Percentiles rank a stretch among this genome's conserved stretches.
phyloP scores from a whole-genome alignment of 2,797 vertebrate species.

The Pseudochromis fuscus region DNA sequence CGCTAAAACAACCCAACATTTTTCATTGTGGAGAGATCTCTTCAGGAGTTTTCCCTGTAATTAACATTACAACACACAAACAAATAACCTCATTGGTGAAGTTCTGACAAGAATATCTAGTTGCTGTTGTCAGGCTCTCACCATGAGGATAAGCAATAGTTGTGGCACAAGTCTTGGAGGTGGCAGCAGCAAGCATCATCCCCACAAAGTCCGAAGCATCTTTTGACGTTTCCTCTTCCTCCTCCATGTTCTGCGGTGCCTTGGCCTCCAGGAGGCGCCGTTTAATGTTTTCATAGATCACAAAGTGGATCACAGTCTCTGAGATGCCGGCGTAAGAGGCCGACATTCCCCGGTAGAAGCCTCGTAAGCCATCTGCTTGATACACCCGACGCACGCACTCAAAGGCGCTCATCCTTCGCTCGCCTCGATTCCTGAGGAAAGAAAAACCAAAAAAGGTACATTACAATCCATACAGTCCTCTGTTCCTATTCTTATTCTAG shows the following conservation, averaged over 20 bases:
- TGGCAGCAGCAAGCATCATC: constrained; percentile 98
- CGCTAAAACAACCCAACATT: too few relatives aligned
- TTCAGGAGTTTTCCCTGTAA: too few relatives aligned
- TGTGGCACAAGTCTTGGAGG: constrained; percentile 97
- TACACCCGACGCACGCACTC: constrained; percentile 95
- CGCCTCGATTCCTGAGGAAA: constrained; percentile 90
- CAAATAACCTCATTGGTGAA: too few relatives aligned
- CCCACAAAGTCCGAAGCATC: constrained; percentile 95
- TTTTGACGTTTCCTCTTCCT: constrained; percentile 90
- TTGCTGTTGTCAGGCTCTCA: constrained; percentile 71
- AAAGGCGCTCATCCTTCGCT: constrained; percentile 93
- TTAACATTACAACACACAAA: too few relatives aligned
- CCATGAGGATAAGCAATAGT: constrained; percentile 97
- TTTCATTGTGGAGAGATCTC: too few relatives aligned
- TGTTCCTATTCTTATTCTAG: too few relatives aligned
- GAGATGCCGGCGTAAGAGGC: constrained; percentile 98
- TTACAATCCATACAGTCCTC: not conserved
- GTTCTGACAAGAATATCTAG: accelerated
- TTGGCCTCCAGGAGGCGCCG: constrained; percentile 91
- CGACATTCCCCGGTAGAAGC: constrained; percentile 98
- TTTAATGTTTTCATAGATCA: constrained; percentile 99
- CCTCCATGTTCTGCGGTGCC: constrained; percentile 88
- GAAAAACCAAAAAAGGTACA: not conserved
- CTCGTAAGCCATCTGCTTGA: constrained; percentile 90
- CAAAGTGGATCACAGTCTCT: constrained; percentile 99